Base-by-base conservation (phyloP, 2,113 vertebrate genomes). In the Alces alces region DNA sequence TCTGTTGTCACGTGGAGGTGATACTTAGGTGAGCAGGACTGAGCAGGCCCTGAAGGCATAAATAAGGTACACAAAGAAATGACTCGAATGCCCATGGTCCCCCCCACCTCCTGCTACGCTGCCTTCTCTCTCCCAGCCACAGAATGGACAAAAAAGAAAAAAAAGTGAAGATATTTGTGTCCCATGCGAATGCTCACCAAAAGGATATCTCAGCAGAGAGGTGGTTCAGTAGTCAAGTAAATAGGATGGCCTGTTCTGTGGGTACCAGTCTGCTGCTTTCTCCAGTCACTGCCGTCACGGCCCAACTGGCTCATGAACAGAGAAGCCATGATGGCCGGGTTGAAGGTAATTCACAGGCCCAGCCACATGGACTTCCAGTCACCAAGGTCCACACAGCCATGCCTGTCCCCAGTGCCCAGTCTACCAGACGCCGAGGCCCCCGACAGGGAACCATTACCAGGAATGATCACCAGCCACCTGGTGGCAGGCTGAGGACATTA, bases 371-470 rank as follows among this genome's bases (percentile, higher is more conserved):
- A 30, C 36, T 70, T 55, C 12, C 30, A 82, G 4, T 47, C 58
- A 45, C 23, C 36, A 45, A 28, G 21, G 70, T 58, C 43, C 7
- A n/a, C 15, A 7, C 10, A 5, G 23, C 23, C 19, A 14, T 10
- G 25, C 30, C 12, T 30, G 15, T 3, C 45, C 76, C 2, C 1
- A 89, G 76, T 47, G 23, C 16, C 28, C 23, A 13, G 1, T n/a
- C 85, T 43, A 10, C n/a, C 8, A 13, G 47, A 7, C 1, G 4
- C 50, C 4, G 11, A 45, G 30, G 4, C 19, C 16, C 86, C 8
- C 13, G 1, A 1, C 3, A 19, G 0, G 1, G 9, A 14, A 27
- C 21, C 28, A 1, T 36, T n/a, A 5, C 19, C 14, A 16, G 8
- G 14, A 39, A 60, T 60, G 33, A 30, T 47, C 33, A 7, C 66